A percentile compares a stretch with the other conserved stretches of the same genome.
phyloP scores from a whole-genome alignment of 2,797 vertebrate species.

The Linurgus olivaceus region DNA sequence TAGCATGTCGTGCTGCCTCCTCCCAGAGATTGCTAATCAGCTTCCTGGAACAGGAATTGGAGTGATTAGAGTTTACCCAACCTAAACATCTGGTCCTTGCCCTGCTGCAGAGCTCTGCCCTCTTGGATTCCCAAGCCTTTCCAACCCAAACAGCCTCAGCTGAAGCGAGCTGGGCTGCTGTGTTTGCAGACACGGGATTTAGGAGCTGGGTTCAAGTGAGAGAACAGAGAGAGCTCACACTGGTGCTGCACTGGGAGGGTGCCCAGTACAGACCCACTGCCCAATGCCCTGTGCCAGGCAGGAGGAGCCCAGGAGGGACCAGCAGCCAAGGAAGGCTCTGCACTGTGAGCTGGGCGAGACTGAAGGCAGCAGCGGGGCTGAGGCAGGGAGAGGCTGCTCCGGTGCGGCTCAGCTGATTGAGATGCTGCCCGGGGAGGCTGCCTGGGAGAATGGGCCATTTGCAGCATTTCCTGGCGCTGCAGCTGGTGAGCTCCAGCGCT shows the following conservation, averaged over 20 bases:
- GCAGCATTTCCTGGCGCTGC: slow-evolving; percentile 39
- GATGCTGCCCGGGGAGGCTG: not conserved
- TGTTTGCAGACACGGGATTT: not conserved
- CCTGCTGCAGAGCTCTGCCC: not conserved
- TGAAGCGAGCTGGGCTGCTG: not conserved
- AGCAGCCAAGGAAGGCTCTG: not conserved
- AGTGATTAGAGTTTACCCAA: not conserved
- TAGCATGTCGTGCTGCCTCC: not conserved
- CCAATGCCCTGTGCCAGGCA: not conserved
- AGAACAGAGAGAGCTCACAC: not conserved
- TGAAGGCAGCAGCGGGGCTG: not conserved
- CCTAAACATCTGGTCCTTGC: not conserved
- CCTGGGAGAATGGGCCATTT: not conserved
- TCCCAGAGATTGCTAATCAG: not conserved
- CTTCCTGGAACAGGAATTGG: slow-evolving; percentile 10
- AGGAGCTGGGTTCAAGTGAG: not conserved
- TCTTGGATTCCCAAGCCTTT: not conserved
- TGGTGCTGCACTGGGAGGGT: not conserved
- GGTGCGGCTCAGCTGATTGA: not conserved
- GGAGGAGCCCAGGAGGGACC: not conserved
- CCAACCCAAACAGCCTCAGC: not conserved
- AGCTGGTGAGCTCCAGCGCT: slow-evolving; percentile 18
- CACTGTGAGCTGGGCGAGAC: not conserved
- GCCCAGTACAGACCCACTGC: rapidly evolving
- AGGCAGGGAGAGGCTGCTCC: not conserved